Percentiles rank a stretch among this genome's conserved stretches.
Conservation (phyloP, 2,113 vertebrate genomes). For the Pseudolaguvia tuberculata region DNA sequence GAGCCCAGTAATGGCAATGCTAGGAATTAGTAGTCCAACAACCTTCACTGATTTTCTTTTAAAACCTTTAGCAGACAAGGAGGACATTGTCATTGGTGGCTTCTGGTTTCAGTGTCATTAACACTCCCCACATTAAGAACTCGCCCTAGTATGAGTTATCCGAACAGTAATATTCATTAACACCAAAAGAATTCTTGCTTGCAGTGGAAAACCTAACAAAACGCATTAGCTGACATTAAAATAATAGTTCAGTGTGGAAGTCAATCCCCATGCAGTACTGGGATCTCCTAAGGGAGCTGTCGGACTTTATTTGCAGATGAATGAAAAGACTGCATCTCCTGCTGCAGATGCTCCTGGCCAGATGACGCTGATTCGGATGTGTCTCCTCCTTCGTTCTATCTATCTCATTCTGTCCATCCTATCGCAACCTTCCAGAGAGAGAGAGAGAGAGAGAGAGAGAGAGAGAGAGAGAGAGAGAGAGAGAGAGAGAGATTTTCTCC, state of each 20-base stretch:
- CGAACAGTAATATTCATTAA: neutral
- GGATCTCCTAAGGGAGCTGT: slow-evolving; percentile 2
- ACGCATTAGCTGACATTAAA: neutral
- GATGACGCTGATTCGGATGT: slow-evolving; percentile 8
- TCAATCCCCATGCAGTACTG: slow-evolving; percentile 4
- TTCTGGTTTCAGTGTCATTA: neutral
- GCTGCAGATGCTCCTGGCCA: slow-evolving; percentile 24
- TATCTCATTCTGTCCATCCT: slow-evolving; percentile 43
- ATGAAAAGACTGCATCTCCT: slow-evolving; percentile 13
- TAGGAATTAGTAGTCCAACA: too few species aligned
- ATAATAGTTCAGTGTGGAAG: slow-evolving; percentile 6
- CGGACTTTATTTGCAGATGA: slow-evolving; percentile 14
- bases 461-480: neutral
- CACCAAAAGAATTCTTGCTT: neutral
- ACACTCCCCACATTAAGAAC: neutral
- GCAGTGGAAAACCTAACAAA: neutral
- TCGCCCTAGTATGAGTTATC: neutral
- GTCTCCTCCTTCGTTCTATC: slow-evolving; percentile 48
- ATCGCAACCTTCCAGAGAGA: slow-evolving; percentile 1
- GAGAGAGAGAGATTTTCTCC: neutral
- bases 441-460: neutral
- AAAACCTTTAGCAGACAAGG: too few species aligned
- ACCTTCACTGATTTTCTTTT: too few species aligned
- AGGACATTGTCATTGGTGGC: neutral
- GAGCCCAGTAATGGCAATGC: too few species aligned